Percentiles rank a stretch among this genome's conserved stretches.
Conservation (phyloP, 2,888 invertebrate genomes). For the Stratiomys singularior region DNA sequence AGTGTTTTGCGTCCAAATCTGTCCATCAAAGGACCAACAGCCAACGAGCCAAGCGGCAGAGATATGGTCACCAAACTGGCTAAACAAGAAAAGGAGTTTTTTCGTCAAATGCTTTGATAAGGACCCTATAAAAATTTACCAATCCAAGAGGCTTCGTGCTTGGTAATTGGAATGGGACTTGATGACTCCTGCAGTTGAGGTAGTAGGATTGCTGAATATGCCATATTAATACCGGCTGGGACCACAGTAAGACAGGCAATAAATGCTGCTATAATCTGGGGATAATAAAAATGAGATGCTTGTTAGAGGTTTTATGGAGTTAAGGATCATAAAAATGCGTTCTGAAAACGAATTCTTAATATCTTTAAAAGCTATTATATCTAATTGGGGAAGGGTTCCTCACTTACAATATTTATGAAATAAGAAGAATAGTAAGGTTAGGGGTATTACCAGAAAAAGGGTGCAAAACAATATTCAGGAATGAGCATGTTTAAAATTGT, state of each 20-base stretch:
- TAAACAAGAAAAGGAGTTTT: slow-evolving; percentile 52
- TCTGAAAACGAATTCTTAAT: too few relatives aligned
- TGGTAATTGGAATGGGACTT: slow-evolving; percentile 63
- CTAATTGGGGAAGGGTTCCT: too few relatives aligned
- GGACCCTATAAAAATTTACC: slow-evolving; percentile 65
- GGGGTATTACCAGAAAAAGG: too few relatives aligned
- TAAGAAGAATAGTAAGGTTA: too few relatives aligned
- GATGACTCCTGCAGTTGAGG: slow-evolving; percentile 66
- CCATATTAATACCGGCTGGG: slow-evolving; percentile 70
- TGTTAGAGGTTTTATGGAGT: too few relatives aligned
- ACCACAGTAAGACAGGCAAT: slow-evolving; percentile 67
- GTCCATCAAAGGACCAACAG: slow-evolving; percentile 70
- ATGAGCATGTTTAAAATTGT: too few relatives aligned
- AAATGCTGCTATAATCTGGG: slow-evolving; percentile 66
- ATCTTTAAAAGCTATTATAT: too few relatives aligned
- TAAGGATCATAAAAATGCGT: too few relatives aligned
- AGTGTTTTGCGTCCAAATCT: slow-evolving; percentile 67
- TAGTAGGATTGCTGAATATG: slow-evolving; percentile 69
- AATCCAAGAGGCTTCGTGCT: slow-evolving; percentile 69
- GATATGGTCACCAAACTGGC: slow-evolving; percentile 70
- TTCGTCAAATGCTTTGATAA: background rate
- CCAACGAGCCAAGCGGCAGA: slow-evolving; percentile 68
- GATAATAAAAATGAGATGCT: too few relatives aligned
- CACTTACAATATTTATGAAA: too few relatives aligned
- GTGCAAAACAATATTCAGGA: too few relatives aligned